Evolutionary conservation across 1,140 invertebrate genomes (phyloP).

Genomic region (Cyrtorhinus lividipennis): DNA sequence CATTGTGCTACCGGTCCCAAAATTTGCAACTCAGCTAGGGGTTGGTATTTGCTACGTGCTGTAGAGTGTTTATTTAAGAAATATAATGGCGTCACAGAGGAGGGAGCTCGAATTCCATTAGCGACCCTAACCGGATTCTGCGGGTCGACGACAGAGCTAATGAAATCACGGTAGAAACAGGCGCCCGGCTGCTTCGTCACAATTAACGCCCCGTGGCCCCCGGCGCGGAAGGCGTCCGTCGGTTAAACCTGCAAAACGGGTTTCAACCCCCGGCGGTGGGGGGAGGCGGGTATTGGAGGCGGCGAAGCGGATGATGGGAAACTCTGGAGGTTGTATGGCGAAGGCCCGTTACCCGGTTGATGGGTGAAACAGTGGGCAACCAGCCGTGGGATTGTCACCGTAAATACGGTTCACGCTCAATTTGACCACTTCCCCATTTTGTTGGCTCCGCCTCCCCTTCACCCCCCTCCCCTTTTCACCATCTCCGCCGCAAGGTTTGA

Average conservation of each 20-base stretch:
- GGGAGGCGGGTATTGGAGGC: slow-evolving; percentile 18
- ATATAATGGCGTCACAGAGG: too few species aligned
- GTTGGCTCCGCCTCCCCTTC: slow-evolving; percentile 1
- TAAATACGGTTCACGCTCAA: slow-evolving; percentile 24
- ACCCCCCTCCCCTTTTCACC: slow-evolving; percentile 6
- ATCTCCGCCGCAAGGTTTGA: slow-evolving; percentile 11
- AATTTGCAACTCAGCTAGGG: too few species aligned
- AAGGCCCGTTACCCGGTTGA: slow-evolving; percentile 29
- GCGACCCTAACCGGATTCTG: neutral
- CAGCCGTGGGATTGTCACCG: slow-evolving; percentile 32
- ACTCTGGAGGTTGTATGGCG: slow-evolving; percentile 20
- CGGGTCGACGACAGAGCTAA: neutral
- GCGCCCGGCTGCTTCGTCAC: neutral
- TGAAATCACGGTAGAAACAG: neutral
- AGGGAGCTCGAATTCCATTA: neutral
- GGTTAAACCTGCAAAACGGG: neutral
- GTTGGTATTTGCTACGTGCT: too few species aligned
- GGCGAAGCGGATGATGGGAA: slow-evolving; percentile 21
- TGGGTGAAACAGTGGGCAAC: slow-evolving; percentile 34
- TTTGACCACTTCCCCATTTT: slow-evolving; percentile 24
- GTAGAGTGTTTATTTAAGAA: too few species aligned
- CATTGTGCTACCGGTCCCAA: too few species aligned
- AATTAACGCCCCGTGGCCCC: neutral
- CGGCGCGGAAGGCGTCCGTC: too few species aligned
- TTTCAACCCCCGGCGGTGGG: neutral